Percentiles rank a stretch among this genome's conserved stretches.
phyloP scores from a whole-genome alignment of 2,797 vertebrate species.

The Pangasius krempfi region DNA sequence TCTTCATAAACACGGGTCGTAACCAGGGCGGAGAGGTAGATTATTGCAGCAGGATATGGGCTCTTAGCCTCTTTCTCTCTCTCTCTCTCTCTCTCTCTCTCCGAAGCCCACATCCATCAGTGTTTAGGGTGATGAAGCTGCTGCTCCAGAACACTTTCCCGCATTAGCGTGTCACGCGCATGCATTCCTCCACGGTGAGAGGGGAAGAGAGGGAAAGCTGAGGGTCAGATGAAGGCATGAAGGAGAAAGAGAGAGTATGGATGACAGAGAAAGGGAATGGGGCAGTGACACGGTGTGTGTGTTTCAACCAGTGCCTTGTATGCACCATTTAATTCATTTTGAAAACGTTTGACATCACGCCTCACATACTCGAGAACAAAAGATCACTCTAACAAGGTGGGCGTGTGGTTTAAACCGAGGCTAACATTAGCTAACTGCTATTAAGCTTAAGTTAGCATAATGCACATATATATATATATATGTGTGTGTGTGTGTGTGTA shows the following conservation, averaged over 20 bases:
- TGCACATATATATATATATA: neutral
- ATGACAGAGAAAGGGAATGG: constrained; percentile 12
- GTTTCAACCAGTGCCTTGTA: neutral
- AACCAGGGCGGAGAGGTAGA: neutral
- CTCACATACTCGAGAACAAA: neutral
- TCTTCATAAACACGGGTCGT: neutral
- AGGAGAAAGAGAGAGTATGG: constrained; percentile 15
- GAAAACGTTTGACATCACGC: neutral
- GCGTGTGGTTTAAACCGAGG: neutral
- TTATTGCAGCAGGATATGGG: constrained; percentile 7
- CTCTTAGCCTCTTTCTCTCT: constrained; percentile 15
- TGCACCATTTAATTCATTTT: neutral
- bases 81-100: neutral
- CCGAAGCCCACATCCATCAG: constrained; percentile 3
- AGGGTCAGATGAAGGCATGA: constrained; percentile 36
- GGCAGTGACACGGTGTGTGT: no score
- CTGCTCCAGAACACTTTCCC: neutral
- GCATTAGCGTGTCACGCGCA: neutral
- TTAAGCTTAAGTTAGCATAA: neutral
- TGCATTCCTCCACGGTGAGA: neutral
- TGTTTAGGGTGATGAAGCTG: neutral
- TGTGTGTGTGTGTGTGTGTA: no score
- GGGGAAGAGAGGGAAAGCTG: constrained; percentile 27
- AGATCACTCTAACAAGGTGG: neutral
- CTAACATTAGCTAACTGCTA: neutral